Base-by-base conservation (phyloP, 2,888 invertebrate genomes). In the Uropetala carovei region DNA sequence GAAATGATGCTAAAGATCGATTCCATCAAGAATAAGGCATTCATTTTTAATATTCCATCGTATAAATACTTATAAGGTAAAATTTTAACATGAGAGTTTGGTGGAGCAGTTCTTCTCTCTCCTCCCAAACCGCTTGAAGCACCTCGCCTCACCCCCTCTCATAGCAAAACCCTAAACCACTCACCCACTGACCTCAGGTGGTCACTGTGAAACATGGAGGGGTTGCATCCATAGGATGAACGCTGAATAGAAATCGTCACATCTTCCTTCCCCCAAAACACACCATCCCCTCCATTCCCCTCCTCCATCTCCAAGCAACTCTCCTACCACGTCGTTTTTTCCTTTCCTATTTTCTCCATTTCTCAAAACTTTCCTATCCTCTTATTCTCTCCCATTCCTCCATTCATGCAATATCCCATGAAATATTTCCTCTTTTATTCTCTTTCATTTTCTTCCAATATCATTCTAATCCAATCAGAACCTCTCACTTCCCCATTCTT, bases 111-210 rank as follows among this genome's bases (percentile, higher is more conserved):
- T 60, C 43, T 43, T 43, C 43, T 43, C 43, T 5, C 43, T 43
- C 43, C 43, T 3, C 43, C 43, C 5, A n/a, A 10, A 75, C 75
- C n/a, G 27, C n/a, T 22, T 22, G 75, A 75, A 7, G 4, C 22
- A 10, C 75, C 27, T n/a, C n/a, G n/a, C 27, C 75, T 10, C 75
- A 22, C n/a, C 16, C 22, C 22, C n/a, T 22, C 11, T n/a, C 64
- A 64, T 64, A 18, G 14, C 18, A 14, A 64, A 64, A 64, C 14
- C 64, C 64, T 75, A 64, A 64, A 7, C 64, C 64, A 22, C 75
- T 75, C 75, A 22, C 75, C 75, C 75, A 22, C n/a, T 27, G 75
- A 75, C 22, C 75, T 75, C 75, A 75, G 75, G 75, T 75, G 75
- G 75, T 75, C 75, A 75, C 8, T 27, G 11, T 64, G 16, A 64